These are phyloP conservation scores for Hemibagrus wyckioides DNA, from an alignment of 2,113 vertebrate genomes.

Conservation along the genomic window DNA sequence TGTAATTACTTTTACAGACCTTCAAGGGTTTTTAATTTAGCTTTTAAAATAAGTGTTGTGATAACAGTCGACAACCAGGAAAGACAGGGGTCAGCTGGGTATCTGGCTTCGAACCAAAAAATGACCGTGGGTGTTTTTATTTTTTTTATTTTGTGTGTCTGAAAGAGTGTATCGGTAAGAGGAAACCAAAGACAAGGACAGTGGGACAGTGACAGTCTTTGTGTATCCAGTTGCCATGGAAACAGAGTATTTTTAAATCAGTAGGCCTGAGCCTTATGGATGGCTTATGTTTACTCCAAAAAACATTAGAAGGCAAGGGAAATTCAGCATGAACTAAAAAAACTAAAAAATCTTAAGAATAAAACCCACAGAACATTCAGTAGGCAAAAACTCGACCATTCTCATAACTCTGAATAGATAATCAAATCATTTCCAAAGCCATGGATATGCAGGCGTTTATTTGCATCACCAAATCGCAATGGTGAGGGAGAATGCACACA, in stretches of 20 bases:
- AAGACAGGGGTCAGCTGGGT: not conserved
- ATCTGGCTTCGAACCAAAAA: not conserved
- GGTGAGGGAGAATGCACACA: no score
- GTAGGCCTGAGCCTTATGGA: conserved; percentile 31
- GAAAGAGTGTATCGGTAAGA: conserved; percentile 21
- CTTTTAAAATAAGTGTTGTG: conserved; percentile 63
- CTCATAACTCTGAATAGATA: not conserved
- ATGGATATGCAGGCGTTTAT: not conserved
- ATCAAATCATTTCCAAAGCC: not conserved
- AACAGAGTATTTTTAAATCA: conserved; percentile 53
- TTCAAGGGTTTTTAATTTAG: conserved; percentile 62
- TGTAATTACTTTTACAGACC: conserved; percentile 65
- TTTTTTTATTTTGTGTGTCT: conserved; percentile 44
- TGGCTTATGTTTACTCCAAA: conserved; percentile 53
- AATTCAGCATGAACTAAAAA: not conserved
- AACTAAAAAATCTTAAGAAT: not conserved
- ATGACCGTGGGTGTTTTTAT: not conserved
- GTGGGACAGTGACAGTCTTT: conserved; percentile 91
- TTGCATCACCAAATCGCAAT: not conserved
- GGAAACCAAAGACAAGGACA: conserved; percentile 88
- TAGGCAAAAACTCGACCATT: conserved; percentile 13
- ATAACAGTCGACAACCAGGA: conserved; percentile 43
- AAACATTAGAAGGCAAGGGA: conserved; percentile 51
- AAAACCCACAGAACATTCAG: not conserved
- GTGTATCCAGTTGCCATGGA: conserved; percentile 56